phyloP scores from a whole-genome alignment of 2,797 vertebrate species.

The Phyllotis vaccarum region DNA sequence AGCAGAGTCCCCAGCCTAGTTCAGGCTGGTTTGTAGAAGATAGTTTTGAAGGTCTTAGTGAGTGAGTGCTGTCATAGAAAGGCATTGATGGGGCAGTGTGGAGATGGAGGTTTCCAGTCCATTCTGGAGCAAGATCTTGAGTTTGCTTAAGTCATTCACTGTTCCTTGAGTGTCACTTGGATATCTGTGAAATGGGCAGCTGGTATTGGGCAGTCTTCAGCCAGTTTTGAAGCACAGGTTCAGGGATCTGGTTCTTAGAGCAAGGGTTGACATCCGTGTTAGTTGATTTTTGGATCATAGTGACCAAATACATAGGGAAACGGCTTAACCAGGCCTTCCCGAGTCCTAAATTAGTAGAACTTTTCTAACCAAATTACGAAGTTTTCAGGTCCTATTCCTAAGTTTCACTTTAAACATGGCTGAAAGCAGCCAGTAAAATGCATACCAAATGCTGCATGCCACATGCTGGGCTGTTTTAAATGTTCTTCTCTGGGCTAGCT shows the following conservation, averaged over 20 bases:
- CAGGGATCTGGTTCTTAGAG: not conserved
- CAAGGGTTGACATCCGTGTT: not conserved
- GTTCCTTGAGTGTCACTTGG: not conserved
- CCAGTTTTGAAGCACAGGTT: not conserved
- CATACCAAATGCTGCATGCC: rapidly evolving
- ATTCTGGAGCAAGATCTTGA: not conserved
- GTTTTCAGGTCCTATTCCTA: not conserved
- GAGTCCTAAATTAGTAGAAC: not conserved
- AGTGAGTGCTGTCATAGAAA: not conserved
- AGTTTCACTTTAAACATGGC: not conserved
- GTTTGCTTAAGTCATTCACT: not conserved
- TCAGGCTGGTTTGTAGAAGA: not conserved
- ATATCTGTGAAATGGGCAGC: not conserved
- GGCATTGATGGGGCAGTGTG: not conserved
- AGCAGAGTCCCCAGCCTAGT: not conserved
- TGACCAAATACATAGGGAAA: not conserved
- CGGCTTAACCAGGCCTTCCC: not conserved
- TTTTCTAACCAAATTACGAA: not conserved
- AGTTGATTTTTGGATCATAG: not conserved
- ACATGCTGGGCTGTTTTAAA: not conserved
- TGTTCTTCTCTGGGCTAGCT: no score
- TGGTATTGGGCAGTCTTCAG: not conserved
- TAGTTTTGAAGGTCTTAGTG: not conserved
- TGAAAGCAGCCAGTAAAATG: not conserved
- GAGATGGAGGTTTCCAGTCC: not conserved